Percentiles rank a stretch among this genome's conserved stretches.
phyloP scores from a whole-genome alignment of 2,888 invertebrate species.

The Drosophila kuntzei region DNA sequence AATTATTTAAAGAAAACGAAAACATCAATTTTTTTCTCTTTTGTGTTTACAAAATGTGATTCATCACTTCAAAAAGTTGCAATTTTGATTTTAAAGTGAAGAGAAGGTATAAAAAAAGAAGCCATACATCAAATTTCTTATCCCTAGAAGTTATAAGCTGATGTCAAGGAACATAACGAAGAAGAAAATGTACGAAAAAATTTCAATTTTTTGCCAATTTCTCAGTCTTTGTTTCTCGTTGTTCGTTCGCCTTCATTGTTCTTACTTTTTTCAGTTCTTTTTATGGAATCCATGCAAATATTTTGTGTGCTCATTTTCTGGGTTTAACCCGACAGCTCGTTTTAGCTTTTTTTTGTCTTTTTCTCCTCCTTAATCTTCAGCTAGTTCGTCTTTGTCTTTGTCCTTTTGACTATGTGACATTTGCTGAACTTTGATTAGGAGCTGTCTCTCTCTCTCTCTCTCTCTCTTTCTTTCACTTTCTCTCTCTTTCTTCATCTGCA shows the following conservation, averaged over 20 bases:
- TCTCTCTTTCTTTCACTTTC: background rate
- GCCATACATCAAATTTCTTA: conserved; percentile 27
- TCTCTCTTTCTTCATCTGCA: conserved; percentile 2
- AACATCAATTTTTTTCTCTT: background rate
- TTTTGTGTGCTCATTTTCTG: conserved; percentile 43
- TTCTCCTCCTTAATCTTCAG: conserved; percentile 30
- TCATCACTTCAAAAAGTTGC: conserved; percentile 7
- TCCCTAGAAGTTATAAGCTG: conserved; percentile 10
- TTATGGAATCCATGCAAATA: conserved; percentile 45
- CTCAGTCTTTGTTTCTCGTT: conserved; percentile 32
- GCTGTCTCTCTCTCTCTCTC: conserved; percentile 19
- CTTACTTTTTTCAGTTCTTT: background rate
- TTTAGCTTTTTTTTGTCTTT: conserved; percentile 15
- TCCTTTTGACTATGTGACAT: conserved; percentile 37
- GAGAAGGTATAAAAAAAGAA: background rate
- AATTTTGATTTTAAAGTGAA: conserved; percentile 6
- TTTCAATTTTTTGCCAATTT: conserved; percentile 23
- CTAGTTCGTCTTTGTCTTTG: conserved; percentile 37
- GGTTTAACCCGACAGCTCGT: conserved; percentile 27
- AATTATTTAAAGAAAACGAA: background rate
- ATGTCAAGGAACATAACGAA: conserved; percentile 6
- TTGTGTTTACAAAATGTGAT: conserved; percentile 9
- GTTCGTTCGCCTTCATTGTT: conserved; percentile 17
- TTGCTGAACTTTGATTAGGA: conserved; percentile 62
- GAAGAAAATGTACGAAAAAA: conserved; percentile 5